phyloP scores from a whole-genome alignment of 2,113 vertebrate species.

The Scatophagus argus region DNA sequence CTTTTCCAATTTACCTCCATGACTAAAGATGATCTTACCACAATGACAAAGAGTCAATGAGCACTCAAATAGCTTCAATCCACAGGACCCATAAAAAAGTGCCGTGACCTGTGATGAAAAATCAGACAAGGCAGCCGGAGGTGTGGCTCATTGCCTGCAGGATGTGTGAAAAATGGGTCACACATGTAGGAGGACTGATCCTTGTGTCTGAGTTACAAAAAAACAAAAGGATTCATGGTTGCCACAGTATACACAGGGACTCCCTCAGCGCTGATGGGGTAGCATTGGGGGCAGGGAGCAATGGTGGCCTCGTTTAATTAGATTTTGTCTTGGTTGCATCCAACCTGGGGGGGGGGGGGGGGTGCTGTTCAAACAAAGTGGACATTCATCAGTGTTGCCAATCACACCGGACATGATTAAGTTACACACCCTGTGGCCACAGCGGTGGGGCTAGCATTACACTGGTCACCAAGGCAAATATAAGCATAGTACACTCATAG shows the following conservation, averaged over 20 bases:
- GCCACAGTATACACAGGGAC: conserved; percentile 24
- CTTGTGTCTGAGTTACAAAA: conserved; percentile 53
- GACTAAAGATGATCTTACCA: conserved; percentile 50
- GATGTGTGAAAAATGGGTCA: conserved; percentile 77
- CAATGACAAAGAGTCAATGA: conserved; percentile 58
- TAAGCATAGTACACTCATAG: conserved; percentile 34
- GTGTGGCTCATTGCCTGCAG: conserved; percentile 71
- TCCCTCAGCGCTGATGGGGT: conserved; percentile 33
- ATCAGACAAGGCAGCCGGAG: conserved; percentile 61
- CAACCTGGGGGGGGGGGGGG: conserved; percentile 55
- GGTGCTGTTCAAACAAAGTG: conserved; percentile 76
- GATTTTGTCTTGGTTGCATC: conserved; percentile 69
- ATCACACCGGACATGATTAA: conserved; percentile 78
- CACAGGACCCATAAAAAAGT: conserved; percentile 37
- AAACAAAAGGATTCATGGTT: conserved; percentile 61
- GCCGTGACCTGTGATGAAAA: conserved; percentile 68
- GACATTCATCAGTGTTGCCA: conserved; percentile 80
- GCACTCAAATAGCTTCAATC: conserved; percentile 26
- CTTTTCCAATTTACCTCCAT: conserved; percentile 55
- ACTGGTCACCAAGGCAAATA: conserved; percentile 68
- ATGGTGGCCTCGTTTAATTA: conserved; percentile 70
- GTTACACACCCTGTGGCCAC: conserved; percentile 66
- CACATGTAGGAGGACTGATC: conserved; percentile 60
- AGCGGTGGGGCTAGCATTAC: conserved; percentile 55
- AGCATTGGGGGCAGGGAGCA: conserved; percentile 55